Evolutionary conservation across 1,140 invertebrate species (phyloP).

Genomic region (Delia radicum): DNA sequence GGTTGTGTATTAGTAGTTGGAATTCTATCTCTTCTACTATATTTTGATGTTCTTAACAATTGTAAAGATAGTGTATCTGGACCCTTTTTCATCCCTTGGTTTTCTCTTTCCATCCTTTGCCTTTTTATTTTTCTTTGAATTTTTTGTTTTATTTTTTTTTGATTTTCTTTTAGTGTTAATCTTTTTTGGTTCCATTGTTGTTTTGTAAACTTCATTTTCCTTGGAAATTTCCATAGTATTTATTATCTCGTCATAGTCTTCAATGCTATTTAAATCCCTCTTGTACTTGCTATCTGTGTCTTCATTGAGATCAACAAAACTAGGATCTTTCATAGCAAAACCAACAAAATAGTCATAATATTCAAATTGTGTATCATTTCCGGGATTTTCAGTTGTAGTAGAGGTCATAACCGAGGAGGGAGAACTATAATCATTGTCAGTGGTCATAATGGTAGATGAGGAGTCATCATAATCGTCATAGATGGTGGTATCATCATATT

Average conservation of each 20-base stretch:
- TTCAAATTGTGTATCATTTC: conserved; percentile 41
- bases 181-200: not conserved
- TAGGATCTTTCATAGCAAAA: not conserved
- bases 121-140: no score
- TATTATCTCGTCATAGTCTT: not conserved
- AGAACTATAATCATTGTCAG: not conserved
- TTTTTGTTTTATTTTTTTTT: not conserved
- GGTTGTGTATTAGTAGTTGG: not conserved
- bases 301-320: not conserved
- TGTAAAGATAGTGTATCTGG: not conserved
- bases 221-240: not conserved
- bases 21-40: not conserved
- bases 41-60: not conserved
- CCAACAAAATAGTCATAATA: conserved; percentile 46
- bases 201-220: not conserved
- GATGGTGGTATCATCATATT: not conserved
- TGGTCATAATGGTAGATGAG: not conserved
- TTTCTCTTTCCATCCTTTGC: not conserved
- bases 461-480: not conserved
- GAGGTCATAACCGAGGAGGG: conserved; percentile 24
- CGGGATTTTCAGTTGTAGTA: conserved; percentile 38
- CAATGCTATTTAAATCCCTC: not conserved
- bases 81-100: not conserved
- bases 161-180: not conserved
- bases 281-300: not conserved